Evolutionary conservation across 2,113 vertebrate species (phyloP).

Genomic region (Casuarius casuarius): DNA sequence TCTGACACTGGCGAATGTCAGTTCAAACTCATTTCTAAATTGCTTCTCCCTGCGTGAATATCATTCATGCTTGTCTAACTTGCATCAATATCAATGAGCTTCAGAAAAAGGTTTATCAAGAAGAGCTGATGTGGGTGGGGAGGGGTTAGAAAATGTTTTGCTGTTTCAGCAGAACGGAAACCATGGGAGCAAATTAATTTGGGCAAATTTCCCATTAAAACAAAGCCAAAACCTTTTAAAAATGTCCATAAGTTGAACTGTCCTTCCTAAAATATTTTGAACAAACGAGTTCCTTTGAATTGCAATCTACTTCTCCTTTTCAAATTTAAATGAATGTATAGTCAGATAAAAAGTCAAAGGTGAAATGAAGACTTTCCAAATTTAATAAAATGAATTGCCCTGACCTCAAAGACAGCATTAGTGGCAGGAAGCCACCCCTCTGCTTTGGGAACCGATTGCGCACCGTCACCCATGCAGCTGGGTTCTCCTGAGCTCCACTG

Average conservation of each 20-base stretch:
- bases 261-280: slow-evolving; percentile 39
- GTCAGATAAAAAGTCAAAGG: slow-evolving; percentile 16
- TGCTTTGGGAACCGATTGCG: background rate
- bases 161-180: slow-evolving; percentile 48
- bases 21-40: background rate
- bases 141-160: slow-evolving; percentile 11
- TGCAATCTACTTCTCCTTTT: slow-evolving; percentile 8
- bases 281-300: slow-evolving; percentile 10
- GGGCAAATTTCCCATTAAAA: slow-evolving; percentile 50
- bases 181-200: slow-evolving; percentile 14
- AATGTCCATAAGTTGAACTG: background rate
- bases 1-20: background rate
- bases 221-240: slow-evolving; percentile 28
- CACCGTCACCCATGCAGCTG: background rate
- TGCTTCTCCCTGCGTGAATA: background rate
- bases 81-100: background rate
- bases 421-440: background rate
- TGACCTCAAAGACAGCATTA: background rate
- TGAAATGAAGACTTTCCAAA: slow-evolving; percentile 6
- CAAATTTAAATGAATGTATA: background rate
- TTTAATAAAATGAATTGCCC: background rate
- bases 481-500: background rate
- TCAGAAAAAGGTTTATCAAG: background rate
- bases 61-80: background rate
- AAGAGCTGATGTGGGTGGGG: background rate